Evolutionary conservation across 2,888 invertebrate genomes (phyloP), one percentile per base, ranked within the genome.

Genomic region (Drosophila formosana): DNA sequence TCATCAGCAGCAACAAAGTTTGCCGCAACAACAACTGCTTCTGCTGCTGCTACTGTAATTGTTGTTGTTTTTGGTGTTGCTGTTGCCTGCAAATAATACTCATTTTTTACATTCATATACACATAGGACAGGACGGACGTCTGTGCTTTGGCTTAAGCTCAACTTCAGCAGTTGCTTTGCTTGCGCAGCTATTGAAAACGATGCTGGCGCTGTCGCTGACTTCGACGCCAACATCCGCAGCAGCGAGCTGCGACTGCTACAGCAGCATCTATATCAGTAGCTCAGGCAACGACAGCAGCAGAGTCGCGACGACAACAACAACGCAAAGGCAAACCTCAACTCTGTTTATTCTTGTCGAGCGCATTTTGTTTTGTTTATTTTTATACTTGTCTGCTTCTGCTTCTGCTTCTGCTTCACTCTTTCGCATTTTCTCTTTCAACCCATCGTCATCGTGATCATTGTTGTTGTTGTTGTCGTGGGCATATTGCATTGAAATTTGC

Each of bases 401-500:
- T 25, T 39, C 39, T 39, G 39, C 39, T 80, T 70, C 57, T 55
- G 57, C 39, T 58, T 51, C 61, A 66, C 66, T 75, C 45, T 49
- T 41, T 56, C 34, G 53, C 58, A 52, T 63, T 65, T 65, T 56
- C 66, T 53, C 63, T 71, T 66, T 74, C 37, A 62, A 58, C 75
- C 62, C 74, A 43, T 28, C 66, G 23, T 58, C 65, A 23, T 50
- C 39, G 34, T 52, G 7, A 5, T 9, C 37, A 23, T 7, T 51
- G 28, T 34, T 45, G 53, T 26, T 50, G 60, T 23, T 55, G 39
- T 7, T 13, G 37, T 37, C 53, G 66, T 65, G 76, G 76, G 79
- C 82, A 75, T 82, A 88, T 85, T 89, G 83, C 89, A 85, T 88
- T 89, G 86, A 78, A 89, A 89, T 85, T 88, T 83, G 82, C 83